A percentile compares a stretch with the other conserved stretches of the same genome.
Conservation (phyloP, 2,888 invertebrate species). For the Chesias legatella region DNA sequence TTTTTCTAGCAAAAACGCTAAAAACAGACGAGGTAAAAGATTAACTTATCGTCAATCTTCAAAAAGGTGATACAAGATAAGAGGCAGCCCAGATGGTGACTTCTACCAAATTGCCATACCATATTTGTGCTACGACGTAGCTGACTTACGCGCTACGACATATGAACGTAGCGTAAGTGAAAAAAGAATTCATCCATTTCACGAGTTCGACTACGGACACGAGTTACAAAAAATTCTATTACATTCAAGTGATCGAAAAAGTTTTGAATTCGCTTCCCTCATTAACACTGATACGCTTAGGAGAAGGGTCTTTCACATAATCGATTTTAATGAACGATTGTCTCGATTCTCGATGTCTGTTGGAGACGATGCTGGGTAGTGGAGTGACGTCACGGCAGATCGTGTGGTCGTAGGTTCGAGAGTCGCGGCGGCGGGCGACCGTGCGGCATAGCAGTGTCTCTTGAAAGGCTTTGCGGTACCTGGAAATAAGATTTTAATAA, state of each 20-base stretch:
- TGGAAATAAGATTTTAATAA: constrained; percentile 48
- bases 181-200: no score
- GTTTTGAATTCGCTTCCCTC: constrained; percentile 38
- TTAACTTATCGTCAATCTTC: no score
- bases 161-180: no score
- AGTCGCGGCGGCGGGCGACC: constrained; percentile 56
- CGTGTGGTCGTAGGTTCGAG: constrained; percentile 73
- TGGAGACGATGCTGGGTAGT: constrained; percentile 36
- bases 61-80: no score
- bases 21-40: no score
- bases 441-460: constrained; percentile 84
- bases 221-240: no score
- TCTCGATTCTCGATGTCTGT: constrained; percentile 47
- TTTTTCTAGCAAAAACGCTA: no score
- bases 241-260: constrained; percentile 36
- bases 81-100: no score
- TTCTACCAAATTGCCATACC: no score
- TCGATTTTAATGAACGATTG: constrained; percentile 58
- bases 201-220: no score
- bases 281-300: constrained; percentile 43
- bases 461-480: constrained; percentile 88
- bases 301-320: constrained; percentile 56
- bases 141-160: no score
- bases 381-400: constrained; percentile 75
- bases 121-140: no score